A percentile compares a stretch with the other conserved stretches of the same genome.
Conservation (phyloP, 2,113 vertebrate genomes). For the Apteryx mantelli region DNA sequence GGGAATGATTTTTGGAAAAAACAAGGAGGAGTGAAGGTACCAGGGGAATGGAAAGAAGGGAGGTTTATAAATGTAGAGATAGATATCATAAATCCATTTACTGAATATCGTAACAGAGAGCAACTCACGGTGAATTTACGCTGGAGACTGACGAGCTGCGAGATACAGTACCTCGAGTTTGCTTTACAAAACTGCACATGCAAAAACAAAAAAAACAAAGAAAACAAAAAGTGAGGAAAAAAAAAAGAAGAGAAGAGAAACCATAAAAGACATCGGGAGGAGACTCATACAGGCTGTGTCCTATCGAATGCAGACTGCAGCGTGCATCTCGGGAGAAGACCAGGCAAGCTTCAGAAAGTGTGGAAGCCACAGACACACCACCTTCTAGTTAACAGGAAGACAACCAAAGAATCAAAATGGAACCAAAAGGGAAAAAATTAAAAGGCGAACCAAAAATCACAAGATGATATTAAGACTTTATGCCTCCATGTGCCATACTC, state of each 20-base stretch:
- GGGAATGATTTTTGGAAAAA: conserved; percentile 38
- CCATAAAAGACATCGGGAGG: conserved; percentile 51
- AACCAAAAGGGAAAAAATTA: neutral
- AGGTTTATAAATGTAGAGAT: neutral
- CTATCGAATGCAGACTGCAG: neutral
- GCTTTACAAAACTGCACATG: conserved; percentile 98
- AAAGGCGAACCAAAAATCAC: neutral
- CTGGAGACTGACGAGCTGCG: conserved; percentile 96
- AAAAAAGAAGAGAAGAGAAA: conserved; percentile 65
- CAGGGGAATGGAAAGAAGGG: conserved; percentile 14
- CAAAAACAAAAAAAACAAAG: conserved; percentile 84
- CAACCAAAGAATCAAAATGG: neutral
- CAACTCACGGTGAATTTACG: conserved; percentile 97
- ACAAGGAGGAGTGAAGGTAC: neutral
- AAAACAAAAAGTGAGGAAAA: conserved; percentile 85
- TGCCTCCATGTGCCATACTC: neutral
- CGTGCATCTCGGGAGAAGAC: conserved; percentile 48
- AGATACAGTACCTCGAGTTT: conserved; percentile 92
- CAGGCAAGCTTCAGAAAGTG: conserved; percentile 6
- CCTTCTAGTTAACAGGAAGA: conserved; percentile 27
- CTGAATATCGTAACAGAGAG: conserved; percentile 82
- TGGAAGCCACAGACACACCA: conserved; percentile 1
- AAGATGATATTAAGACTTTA: neutral
- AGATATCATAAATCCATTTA: conserved; percentile 64
- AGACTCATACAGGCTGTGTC: conserved; percentile 38